Conservation (phyloP, 64 coral and sea anemone species). For the Dendrophyllia cribrosa region DNA sequence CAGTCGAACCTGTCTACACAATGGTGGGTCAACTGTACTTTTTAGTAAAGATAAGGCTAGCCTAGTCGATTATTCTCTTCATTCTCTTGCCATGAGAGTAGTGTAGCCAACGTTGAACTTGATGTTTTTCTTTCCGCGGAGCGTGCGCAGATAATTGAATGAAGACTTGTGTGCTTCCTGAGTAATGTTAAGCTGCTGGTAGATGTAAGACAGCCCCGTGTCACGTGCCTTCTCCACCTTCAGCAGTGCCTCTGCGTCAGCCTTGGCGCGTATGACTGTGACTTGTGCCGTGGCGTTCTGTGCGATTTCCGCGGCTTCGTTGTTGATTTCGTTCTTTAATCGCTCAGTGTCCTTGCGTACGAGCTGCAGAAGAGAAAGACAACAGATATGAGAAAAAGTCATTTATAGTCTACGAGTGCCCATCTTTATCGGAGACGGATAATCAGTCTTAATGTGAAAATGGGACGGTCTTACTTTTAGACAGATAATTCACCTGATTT, state of each 20-base stretch:
- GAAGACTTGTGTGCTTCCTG: constrained; percentile 49
- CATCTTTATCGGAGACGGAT: too few species aligned
- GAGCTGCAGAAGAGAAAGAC: constrained; percentile 30
- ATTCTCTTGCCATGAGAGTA: constrained; percentile 41
- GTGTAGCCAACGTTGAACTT: constrained; percentile 44
- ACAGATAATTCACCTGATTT: too few species aligned
- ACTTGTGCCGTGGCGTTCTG: constrained; percentile 63
- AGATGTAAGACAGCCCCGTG: constrained; percentile 41
- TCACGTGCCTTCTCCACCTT: constrained; percentile 50
- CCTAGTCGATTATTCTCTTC: neutral
- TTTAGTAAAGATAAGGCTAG: too few species aligned
- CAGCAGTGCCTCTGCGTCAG: constrained; percentile 40
- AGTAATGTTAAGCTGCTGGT: constrained; percentile 42
- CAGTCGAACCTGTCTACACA: too few species aligned
- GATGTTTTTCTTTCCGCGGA: constrained; percentile 33
- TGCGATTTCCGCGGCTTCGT: constrained; percentile 58
- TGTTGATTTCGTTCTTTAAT: constrained; percentile 62
- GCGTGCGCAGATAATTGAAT: constrained; percentile 59
- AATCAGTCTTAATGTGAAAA: too few species aligned
- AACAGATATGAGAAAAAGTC: neutral
- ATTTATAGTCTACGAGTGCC: too few species aligned
- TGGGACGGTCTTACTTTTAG: too few species aligned
- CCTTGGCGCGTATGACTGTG: constrained; percentile 62
- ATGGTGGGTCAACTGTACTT: too few species aligned
- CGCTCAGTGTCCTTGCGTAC: constrained; percentile 74